Conservation (phyloP, 2,888 invertebrate species). For the Caenorhabditis sp. region DNA sequence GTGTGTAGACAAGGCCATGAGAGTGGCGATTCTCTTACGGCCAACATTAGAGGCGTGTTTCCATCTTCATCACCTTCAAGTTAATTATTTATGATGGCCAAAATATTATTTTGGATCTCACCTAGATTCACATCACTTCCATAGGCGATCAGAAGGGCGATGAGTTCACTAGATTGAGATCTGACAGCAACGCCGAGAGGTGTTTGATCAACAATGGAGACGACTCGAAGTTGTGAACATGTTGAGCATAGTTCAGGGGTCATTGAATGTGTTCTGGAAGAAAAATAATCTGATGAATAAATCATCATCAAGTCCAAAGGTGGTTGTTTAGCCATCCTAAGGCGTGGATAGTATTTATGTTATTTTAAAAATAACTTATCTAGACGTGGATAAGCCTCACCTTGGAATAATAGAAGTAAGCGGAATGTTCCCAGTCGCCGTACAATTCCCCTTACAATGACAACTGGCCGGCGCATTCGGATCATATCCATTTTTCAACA, state of each 20-base stretch:
- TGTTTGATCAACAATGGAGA: constrained; percentile 72
- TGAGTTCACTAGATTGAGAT: constrained; percentile 74
- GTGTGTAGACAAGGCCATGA: constrained; percentile 73
- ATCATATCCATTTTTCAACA: constrained; percentile 74
- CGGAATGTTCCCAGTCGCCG: constrained; percentile 65
- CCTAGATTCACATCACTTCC: constrained; percentile 75
- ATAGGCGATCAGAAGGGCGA: constrained; percentile 75
- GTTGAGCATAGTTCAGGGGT: constrained; percentile 73
- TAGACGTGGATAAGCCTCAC: too few species aligned
- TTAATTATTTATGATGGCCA: constrained; percentile 25
- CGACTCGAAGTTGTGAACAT: constrained; percentile 74
- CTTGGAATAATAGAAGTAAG: constrained; percentile 65
- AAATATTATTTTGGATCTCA: constrained; percentile 3
- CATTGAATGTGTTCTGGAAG: constrained; percentile 58
- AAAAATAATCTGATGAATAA: background rate
- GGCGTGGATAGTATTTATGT: too few species aligned
- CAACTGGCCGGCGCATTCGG: constrained; percentile 75
- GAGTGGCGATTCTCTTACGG: constrained; percentile 75
- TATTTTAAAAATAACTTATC: too few species aligned
- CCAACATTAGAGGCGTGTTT: constrained; percentile 76
- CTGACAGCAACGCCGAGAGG: constrained; percentile 76
- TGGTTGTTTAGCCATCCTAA: too few species aligned
- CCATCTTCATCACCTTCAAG: constrained; percentile 73
- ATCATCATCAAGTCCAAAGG: too few species aligned
- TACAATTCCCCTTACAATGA: constrained; percentile 68